A percentile compares a stretch with the other conserved stretches of the same genome.
These are phyloP conservation scores for Drosophila sproati DNA, from an alignment of 1,140 invertebrate species.

Conservation along the genomic window DNA sequence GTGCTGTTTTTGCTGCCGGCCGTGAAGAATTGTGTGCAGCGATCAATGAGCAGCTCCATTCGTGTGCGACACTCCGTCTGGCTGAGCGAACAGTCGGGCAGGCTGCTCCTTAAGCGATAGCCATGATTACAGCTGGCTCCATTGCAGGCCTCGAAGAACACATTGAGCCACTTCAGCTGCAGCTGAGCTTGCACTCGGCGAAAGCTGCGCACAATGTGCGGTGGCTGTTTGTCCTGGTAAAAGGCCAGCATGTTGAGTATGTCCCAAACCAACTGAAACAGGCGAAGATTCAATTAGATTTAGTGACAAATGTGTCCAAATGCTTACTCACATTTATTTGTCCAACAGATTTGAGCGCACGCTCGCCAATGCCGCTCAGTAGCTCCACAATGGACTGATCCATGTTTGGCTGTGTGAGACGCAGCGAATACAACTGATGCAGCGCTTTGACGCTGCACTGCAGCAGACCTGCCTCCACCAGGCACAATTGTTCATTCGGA, in stretches of 20 bases:
- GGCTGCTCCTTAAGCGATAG: conserved; percentile 33
- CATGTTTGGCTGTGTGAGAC: conserved; percentile 43
- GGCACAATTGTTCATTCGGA: conserved; percentile 59
- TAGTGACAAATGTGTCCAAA: not conserved
- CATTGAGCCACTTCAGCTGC: conserved; percentile 70
- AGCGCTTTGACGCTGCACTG: conserved; percentile 75
- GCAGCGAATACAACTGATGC: conserved; percentile 77
- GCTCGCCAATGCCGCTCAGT: conserved; percentile 85
- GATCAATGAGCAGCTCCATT: conserved; percentile 76
- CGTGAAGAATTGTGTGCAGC: conserved; percentile 76
- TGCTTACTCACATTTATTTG: conserved; percentile 76
- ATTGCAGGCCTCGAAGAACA: conserved; percentile 65
- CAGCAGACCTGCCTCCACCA: conserved; percentile 73
- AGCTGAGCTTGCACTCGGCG: conserved; percentile 72
- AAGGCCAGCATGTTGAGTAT: conserved; percentile 76
- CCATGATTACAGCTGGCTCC: conserved; percentile 19
- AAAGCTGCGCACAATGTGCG: conserved; percentile 67
- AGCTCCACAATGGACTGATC: conserved; percentile 84
- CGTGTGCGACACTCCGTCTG: conserved; percentile 64
- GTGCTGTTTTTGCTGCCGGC: conserved; percentile 36
- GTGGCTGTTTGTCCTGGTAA: conserved; percentile 72
- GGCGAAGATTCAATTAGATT: not conserved
- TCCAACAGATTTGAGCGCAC: conserved; percentile 85
- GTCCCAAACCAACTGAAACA: conserved; percentile 75
- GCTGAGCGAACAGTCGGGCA: conserved; percentile 54